phyloP scores from a whole-genome alignment of 2,113 vertebrate genomes.

The Aegithalos caudatus region DNA sequence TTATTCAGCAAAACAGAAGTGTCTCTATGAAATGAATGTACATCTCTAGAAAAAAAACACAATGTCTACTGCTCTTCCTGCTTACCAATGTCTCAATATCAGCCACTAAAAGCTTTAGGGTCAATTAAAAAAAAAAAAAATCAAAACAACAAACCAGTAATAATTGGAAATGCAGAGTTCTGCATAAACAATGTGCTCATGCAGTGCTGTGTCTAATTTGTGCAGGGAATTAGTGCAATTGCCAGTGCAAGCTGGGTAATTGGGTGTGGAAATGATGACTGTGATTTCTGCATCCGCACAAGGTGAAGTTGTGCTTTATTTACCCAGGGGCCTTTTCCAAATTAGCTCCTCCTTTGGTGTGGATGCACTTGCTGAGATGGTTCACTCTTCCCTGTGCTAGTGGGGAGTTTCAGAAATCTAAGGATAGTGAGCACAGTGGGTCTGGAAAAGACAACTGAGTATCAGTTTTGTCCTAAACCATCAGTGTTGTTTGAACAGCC shows the following conservation, averaged over 20 bases:
- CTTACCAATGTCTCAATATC: background rate
- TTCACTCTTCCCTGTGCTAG: background rate
- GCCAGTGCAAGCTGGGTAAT: conserved; percentile 30
- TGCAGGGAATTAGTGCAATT: conserved; percentile 29
- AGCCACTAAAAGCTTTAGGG: background rate
- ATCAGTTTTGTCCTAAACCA: background rate
- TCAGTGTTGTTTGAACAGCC: background rate
- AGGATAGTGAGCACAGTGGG: background rate
- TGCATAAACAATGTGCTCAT: background rate
- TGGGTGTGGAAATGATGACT: conserved; percentile 31
- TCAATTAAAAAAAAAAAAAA: background rate
- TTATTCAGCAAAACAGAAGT: background rate
- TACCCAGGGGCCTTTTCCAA: background rate
- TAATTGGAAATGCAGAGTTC: background rate
- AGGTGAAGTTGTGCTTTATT: background rate
- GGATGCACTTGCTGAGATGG: background rate
- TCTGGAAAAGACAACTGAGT: background rate
- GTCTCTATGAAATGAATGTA: background rate
- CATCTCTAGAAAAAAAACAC: background rate
- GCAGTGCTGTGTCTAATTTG: conserved; percentile 7
- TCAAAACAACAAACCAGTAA: no score
- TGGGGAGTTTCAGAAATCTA: background rate
- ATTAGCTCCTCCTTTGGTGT: background rate
- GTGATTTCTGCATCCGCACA: background rate
- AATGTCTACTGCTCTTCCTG: background rate